Conservation (phyloP, 2,113 vertebrate genomes). For the Heptranchias perlo region DNA sequence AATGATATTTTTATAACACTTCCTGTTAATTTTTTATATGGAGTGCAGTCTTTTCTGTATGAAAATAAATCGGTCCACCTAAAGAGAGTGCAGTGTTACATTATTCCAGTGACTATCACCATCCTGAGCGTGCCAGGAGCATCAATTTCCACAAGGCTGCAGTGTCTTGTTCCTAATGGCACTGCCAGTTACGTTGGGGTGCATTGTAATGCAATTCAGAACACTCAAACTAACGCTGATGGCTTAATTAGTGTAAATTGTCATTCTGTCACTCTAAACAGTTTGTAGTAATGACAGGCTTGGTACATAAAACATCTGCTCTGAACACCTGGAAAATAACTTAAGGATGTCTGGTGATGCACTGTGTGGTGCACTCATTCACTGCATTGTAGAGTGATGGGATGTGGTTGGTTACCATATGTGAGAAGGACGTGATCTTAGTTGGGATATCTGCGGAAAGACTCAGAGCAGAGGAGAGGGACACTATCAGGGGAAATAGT, state of each 20-base stretch:
- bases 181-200: background rate
- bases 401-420: background rate
- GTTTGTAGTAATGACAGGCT: background rate
- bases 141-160: background rate
- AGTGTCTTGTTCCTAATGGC: background rate
- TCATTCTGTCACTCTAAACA: background rate
- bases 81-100: background rate
- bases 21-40: background rate
- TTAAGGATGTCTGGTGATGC: background rate
- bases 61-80: background rate
- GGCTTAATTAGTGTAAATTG: background rate
- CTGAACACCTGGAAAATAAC: background rate
- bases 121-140: background rate
- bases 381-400: background rate
- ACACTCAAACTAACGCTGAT: background rate
- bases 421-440: background rate
- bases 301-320: background rate
- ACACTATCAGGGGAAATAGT: background rate
- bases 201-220: background rate
- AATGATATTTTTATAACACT: background rate
- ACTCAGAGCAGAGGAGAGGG: background rate
- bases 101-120: background rate
- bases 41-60: background rate
- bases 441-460: background rate
- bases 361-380: background rate